Percentiles rank a stretch among this genome's conserved stretches.
Evolutionary conservation across 2,888 invertebrate species (phyloP).

Genomic region (Dryocosmus kuriphilus): DNA sequence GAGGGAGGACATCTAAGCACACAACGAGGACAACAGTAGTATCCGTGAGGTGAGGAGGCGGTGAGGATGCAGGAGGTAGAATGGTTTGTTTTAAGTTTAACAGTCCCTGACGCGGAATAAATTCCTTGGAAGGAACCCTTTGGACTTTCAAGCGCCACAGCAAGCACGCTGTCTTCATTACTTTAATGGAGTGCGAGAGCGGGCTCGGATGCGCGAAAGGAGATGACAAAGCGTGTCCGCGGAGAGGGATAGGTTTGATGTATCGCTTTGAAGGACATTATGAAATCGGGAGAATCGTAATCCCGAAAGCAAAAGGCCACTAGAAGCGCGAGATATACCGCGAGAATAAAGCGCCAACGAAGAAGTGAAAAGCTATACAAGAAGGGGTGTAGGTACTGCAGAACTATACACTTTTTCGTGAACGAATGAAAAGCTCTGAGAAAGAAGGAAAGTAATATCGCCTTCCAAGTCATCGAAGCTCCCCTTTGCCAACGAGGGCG

Average conservation of each 20-base stretch:
- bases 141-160: constrained; percentile 60
- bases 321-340: constrained; percentile 33
- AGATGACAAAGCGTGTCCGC: constrained; percentile 31
- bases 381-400: constrained; percentile 4
- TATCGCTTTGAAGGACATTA: constrained; percentile 62
- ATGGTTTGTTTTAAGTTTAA: constrained; percentile 72
- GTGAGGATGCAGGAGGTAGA: constrained; percentile 21
- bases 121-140: constrained; percentile 73
- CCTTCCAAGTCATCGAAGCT: constrained; percentile 54
- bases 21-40: background rate
- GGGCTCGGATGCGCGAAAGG: constrained; percentile 26
- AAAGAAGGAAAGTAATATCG: constrained; percentile 57
- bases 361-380: constrained; percentile 25
- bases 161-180: constrained; percentile 74
- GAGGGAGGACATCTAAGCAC: background rate
- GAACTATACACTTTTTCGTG: constrained; percentile 26
- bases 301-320: constrained; percentile 33
- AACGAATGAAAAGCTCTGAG: constrained; percentile 42
- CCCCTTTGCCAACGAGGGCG: constrained; percentile 32
- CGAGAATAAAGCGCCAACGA: constrained; percentile 29
- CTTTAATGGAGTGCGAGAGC: constrained; percentile 74
- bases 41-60: background rate
- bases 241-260: constrained; percentile 42
- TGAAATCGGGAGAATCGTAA: constrained; percentile 68
- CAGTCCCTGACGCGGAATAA: constrained; percentile 69